Percentiles rank a stretch among this genome's conserved stretches.
Conservation (phyloP, 2,113 vertebrate species). For the Corythornis madagascariensis region DNA sequence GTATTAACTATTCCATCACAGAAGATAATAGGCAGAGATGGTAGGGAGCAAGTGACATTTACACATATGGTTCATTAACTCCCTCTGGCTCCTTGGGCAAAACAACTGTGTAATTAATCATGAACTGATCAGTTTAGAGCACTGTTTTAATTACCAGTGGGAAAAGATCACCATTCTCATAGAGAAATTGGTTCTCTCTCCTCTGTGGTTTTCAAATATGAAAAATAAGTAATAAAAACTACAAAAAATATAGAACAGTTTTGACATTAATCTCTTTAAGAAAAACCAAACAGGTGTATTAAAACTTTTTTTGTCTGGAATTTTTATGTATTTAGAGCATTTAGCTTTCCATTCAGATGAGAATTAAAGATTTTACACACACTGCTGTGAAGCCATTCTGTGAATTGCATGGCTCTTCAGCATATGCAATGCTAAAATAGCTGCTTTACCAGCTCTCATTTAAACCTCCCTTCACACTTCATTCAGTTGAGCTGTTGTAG, state of each 20-base stretch:
- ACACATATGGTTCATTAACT: background rate
- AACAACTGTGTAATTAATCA: background rate
- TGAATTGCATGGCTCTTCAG: background rate
- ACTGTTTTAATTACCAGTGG: slow-evolving; percentile 4
- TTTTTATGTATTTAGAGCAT: background rate
- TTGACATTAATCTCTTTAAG: background rate
- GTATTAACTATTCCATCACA: background rate
- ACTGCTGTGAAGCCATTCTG: background rate
- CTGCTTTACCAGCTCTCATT: background rate
- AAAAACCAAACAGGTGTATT: background rate
- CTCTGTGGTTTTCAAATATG: background rate
- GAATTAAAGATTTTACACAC: background rate
- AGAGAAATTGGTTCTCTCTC: background rate
- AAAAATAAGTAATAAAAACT: background rate
- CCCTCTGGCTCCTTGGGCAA: background rate
- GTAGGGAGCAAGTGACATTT: slow-evolving; percentile 8
- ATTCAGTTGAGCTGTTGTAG: background rate
- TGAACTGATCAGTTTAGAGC: background rate
- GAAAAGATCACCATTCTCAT: background rate
- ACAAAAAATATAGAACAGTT: background rate
- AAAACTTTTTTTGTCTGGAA: background rate
- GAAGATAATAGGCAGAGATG: background rate
- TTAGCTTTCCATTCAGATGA: background rate
- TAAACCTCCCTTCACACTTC: background rate
- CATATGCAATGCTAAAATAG: rapidly evolving